Percentiles rank a stretch among this genome's conserved stretches.
These are phyloP conservation scores for Sarcophaga subvicina DNA, from an alignment of 2,888 invertebrate species.

Conservation along the genomic window DNA sequence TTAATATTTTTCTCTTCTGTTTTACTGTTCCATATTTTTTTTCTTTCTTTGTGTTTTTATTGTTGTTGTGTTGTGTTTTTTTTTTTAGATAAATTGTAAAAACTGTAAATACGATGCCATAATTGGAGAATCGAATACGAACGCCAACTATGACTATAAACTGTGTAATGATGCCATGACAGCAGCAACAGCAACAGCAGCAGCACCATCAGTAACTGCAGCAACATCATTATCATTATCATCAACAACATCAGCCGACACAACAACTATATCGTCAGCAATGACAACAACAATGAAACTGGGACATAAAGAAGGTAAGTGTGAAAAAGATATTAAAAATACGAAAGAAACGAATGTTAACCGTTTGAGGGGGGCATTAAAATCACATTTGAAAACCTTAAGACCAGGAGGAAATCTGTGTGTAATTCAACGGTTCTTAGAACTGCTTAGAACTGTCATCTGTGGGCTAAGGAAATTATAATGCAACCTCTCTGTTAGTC, in stretches of 20 bases:
- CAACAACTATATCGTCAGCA: constrained; percentile 25
- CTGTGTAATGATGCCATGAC: constrained; percentile 65
- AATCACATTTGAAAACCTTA: not conserved
- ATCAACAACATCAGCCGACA: not conserved
- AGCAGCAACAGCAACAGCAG: constrained; percentile 65
- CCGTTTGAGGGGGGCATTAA: not conserved
- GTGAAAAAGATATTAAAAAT: constrained; percentile 32
- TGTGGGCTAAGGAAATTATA: too few relatives aligned
- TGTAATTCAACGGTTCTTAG: too few relatives aligned
- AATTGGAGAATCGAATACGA: constrained; percentile 77
- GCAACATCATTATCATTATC: not conserved
- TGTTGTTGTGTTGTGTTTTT: constrained; percentile 51
- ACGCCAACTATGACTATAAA: constrained; percentile 76
- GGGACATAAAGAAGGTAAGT: constrained; percentile 66
- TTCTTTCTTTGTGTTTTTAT: constrained; percentile 54
- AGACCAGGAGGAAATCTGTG: too few relatives aligned
- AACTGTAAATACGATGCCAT: constrained; percentile 81
- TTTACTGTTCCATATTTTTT: constrained; percentile 18
- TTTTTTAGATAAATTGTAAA: constrained; percentile 78
- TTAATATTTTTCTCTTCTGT: not conserved
- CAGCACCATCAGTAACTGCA: constrained; percentile 12
- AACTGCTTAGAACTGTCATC: too few relatives aligned
- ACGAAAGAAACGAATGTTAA: not conserved
- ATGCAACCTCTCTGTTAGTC: too few relatives aligned
- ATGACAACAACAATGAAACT: constrained; percentile 61